These are phyloP conservation scores for Pseudoips prasinana DNA, from an alignment of 2,888 invertebrate genomes.

Conservation along the genomic window DNA sequence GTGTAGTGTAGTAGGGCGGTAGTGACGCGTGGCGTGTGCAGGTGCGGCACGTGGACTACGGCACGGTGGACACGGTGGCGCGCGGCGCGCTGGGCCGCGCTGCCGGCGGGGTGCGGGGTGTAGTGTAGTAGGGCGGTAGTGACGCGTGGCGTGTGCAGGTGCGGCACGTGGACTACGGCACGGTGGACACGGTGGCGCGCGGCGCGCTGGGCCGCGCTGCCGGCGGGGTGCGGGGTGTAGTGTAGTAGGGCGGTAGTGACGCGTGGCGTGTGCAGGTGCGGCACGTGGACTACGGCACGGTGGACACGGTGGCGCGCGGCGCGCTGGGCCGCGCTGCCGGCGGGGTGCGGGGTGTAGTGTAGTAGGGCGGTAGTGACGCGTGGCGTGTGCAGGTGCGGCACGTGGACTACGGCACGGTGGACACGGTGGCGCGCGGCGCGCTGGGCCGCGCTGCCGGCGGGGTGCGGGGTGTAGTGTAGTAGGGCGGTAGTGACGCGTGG, in stretches of 20 bases:
- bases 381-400: constrained; percentile 71
- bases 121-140: too few species aligned
- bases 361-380: too few species aligned
- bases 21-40: constrained; percentile 31
- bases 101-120: constrained; percentile 77
- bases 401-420: constrained; percentile 56
- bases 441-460: constrained; percentile 57
- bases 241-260: too few species aligned
- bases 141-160: constrained; percentile 71
- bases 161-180: constrained; percentile 57
- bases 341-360: constrained; percentile 77
- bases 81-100: constrained; percentile 51
- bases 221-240: constrained; percentile 54
- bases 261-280: constrained; percentile 61
- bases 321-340: constrained; percentile 62
- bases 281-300: constrained; percentile 83
- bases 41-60: too few species aligned
- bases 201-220: constrained; percentile 59
- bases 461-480: too few species aligned
- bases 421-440: constrained; percentile 71
- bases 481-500: too few species aligned
- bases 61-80: constrained; percentile 57
- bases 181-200: constrained; percentile 73
- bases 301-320: constrained; percentile 48
- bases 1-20: constrained; percentile 81